phyloP scores from a whole-genome alignment of 2,888 invertebrate species.

The Nycteola revayana region DNA sequence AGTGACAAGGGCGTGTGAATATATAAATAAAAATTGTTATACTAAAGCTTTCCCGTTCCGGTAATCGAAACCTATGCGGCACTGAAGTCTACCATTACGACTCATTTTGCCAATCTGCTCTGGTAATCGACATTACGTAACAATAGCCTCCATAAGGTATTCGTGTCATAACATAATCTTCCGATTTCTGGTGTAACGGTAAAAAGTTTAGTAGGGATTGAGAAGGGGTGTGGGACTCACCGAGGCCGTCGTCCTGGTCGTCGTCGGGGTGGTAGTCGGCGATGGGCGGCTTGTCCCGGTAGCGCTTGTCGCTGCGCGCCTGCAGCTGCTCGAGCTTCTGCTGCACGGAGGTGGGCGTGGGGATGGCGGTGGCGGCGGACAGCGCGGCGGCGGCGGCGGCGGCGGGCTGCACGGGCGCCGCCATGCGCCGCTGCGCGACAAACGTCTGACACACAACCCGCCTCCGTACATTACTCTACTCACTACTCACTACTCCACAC shows the following conservation, averaged over 20 bases:
- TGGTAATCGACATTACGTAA: no score
- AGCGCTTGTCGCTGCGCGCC: slow-evolving; percentile 62
- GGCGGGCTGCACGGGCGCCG: slow-evolving; percentile 75
- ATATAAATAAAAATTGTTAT: no score
- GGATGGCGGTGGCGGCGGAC: slow-evolving; percentile 75
- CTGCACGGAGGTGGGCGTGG: slow-evolving; percentile 74
- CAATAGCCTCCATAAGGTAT: no score
- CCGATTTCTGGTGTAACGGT: no score
- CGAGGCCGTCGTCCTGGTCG: slow-evolving; percentile 57
- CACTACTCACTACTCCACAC: neutral
- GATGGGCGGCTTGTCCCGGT: slow-evolving; percentile 46
- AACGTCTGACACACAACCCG: slow-evolving; percentile 63
- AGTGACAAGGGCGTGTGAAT: no score
- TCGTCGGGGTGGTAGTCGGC: slow-evolving; percentile 54
- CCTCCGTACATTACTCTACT: slow-evolving; percentile 1
- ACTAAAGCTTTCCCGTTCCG: no score
- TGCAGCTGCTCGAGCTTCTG: slow-evolving; percentile 73
- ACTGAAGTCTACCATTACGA: no score
- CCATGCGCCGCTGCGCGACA: slow-evolving; percentile 73
- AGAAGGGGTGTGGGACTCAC: slow-evolving; percentile 24
- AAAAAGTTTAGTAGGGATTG: no score
- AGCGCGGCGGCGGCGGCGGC: slow-evolving; percentile 76
- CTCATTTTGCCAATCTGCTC: no score
- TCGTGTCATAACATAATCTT: no score
- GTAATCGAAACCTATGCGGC: no score